Percentiles rank a stretch among this genome's conserved stretches.
phyloP scores from a whole-genome alignment of 2,797 vertebrate genomes.

The Chelmon rostratus region DNA sequence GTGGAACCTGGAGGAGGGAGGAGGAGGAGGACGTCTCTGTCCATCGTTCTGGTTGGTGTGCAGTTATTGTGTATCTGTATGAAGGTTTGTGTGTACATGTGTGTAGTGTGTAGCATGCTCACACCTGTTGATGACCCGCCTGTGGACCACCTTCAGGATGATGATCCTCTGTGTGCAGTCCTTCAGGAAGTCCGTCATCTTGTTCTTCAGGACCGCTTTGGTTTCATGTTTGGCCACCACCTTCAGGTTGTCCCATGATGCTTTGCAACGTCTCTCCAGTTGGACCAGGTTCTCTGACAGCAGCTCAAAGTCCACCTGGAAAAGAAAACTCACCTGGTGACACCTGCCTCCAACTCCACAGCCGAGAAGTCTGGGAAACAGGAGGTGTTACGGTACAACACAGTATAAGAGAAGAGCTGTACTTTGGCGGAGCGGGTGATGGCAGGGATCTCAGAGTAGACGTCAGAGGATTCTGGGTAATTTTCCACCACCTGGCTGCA shows the following conservation, averaged over 20 bases:
- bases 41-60: neutral
- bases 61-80: neutral
- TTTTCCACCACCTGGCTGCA: slow-evolving; percentile 92
- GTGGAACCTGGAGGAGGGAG: slow-evolving; percentile 85
- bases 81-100: neutral
- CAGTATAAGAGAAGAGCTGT: neutral
- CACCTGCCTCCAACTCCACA: neutral
- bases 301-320: slow-evolving; percentile 94
- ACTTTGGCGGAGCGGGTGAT: slow-evolving; percentile 94
- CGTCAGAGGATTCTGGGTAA: slow-evolving; percentile 90
- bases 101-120: neutral
- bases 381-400: neutral
- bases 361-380: neutral
- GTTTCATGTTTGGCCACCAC: slow-evolving; percentile 92
- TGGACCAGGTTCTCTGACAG: slow-evolving; percentile 92
- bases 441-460: slow-evolving; percentile 95
- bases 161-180: slow-evolving; percentile 92
- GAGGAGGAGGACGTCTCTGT: neutral
- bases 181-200: slow-evolving; percentile 93
- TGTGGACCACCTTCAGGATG: slow-evolving; percentile 93
- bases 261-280: slow-evolving; percentile 91
- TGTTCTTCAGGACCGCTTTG: slow-evolving; percentile 88
- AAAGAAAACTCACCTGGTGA: neutral
- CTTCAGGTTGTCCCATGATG: slow-evolving; percentile 94
- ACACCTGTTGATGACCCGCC: slow-evolving; percentile 93